Base-by-base conservation (phyloP, 2,113 vertebrate genomes). In the Lepisosteus osseus region DNA sequence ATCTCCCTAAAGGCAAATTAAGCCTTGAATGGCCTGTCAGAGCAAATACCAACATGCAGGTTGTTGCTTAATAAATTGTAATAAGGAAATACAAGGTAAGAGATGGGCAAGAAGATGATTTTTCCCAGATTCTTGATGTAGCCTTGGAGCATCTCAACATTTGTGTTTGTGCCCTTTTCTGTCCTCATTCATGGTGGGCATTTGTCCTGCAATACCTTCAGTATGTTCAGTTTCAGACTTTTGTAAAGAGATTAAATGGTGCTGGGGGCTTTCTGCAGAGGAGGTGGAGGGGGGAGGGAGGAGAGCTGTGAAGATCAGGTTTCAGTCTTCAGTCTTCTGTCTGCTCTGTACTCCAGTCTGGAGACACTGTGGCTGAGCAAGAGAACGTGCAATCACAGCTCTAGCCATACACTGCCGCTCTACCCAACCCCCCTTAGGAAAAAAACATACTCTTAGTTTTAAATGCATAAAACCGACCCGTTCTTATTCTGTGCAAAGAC, bases 221-320 rank as follows among this genome's bases (percentile, higher is more conserved):
- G 43, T 2, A n/a, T 66, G 64, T 47, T 66, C 12, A 44, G 14
- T 6, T 45, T 6, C 14, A 47, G 43, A 66, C 42, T 44, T 45
- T 29, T 29, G 62, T 41, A 14, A 13, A 43, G 64, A 44, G 64
- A 66, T 66, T 66, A 44, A 47, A 6, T 66, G 43, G 68, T 42
- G 44, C 13, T 67, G 45, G 68, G 74, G 68, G 55, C 63, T 65
- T 41, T 68, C 61, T 67, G 43, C 44, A 11, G 61, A n/a, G 29
- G 57, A 5, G 62, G 59, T 68, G 51, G 72, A 43, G 44, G 69
- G 72, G 15, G 56, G 63, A 68, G 64, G 70, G 68, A 69, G 57
- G 43, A 69, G 77, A 76, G 47, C 47, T 9, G 47, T 9, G 47
- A 51, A 51, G 1, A 69, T 79, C 69, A n/a, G 59, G 72, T 77